A percentile compares a stretch with the other conserved stretches of the same genome.
phyloP scores from a whole-genome alignment of 2,797 vertebrate genomes.

The Geotrypetes seraphini region DNA sequence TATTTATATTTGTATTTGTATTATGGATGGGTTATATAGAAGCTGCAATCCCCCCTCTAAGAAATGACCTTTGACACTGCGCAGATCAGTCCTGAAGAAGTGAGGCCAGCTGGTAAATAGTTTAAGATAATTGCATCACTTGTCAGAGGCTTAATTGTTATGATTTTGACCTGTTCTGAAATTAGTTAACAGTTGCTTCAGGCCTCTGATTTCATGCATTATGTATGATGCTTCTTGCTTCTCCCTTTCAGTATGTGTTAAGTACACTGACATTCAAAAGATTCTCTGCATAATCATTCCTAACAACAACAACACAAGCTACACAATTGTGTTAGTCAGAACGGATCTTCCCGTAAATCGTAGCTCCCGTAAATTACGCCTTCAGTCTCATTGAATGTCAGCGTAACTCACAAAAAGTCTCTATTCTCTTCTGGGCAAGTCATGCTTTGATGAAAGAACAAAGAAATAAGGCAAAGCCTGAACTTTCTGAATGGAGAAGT shows the following conservation, averaged over 20 bases:
- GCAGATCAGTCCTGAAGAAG: slow-evolving; percentile 47
- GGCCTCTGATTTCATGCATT: slow-evolving; percentile 43
- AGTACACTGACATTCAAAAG: background rate
- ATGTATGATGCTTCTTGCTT: slow-evolving; percentile 37
- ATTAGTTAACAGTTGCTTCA: slow-evolving; percentile 50
- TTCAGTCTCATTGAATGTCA: no score
- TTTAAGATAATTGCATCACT: slow-evolving; percentile 43
- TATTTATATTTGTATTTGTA: no score
- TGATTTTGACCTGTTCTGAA: slow-evolving; percentile 47
- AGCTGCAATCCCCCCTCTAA: slow-evolving; percentile 42
- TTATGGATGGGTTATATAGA: slow-evolving; percentile 46
- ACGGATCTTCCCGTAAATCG: no score
- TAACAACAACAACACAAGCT: slow-evolving; percentile 16
- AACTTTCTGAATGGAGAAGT: slow-evolving; percentile 1
- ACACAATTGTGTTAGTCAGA: slow-evolving; percentile 25
- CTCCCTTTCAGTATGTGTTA: no score
- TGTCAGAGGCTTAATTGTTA: slow-evolving; percentile 44
- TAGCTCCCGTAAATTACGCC: no score
- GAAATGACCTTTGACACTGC: slow-evolving; percentile 52
- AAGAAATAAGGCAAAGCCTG: slow-evolving; percentile 15
- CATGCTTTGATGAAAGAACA: slow-evolving; percentile 33
- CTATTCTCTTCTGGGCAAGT: slow-evolving; percentile 13
- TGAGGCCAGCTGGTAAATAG: slow-evolving; percentile 50
- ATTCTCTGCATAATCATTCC: slow-evolving; percentile 10
- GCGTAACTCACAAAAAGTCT: slow-evolving; percentile 17